Conservation (phyloP, 2,888 invertebrate genomes). For the Sinelater perroti region DNA sequence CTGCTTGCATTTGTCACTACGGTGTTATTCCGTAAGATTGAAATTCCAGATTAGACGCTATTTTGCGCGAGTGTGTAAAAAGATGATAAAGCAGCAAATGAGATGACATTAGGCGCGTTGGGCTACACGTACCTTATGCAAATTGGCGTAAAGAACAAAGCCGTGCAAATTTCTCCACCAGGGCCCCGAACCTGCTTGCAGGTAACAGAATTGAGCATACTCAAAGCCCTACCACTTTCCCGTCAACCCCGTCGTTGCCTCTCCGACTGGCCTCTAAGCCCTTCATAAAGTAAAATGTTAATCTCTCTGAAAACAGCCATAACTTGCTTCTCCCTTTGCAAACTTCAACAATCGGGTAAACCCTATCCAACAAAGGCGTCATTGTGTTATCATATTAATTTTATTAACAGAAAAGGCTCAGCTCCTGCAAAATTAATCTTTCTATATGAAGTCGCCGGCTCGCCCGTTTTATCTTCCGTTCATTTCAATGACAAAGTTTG, state of each 20-base stretch:
- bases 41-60: conserved; percentile 19
- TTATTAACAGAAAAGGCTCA: conserved; percentile 40
- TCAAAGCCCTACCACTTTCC: conserved; percentile 37
- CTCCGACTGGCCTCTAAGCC: conserved; percentile 45
- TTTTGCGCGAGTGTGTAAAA: conserved; percentile 18
- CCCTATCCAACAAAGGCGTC: conserved; percentile 36
- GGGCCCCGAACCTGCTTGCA: conserved; percentile 30
- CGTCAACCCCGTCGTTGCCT: conserved; percentile 40
- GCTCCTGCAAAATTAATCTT: conserved; percentile 39
- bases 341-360: conserved; percentile 38
- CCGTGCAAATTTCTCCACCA: conserved; percentile 28
- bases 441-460: conserved; percentile 37
- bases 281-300: conserved; percentile 51
- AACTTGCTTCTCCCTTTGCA: conserved; percentile 44
- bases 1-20: conserved; percentile 22
- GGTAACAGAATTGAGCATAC: conserved; percentile 42
- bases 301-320: conserved; percentile 50
- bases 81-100: conserved; percentile 24
- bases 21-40: conserved; percentile 20
- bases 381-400: conserved; percentile 39
- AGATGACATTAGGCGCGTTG: conserved; percentile 21
- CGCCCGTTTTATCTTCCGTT: conserved; percentile 39
- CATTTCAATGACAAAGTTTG: conserved; percentile 16
- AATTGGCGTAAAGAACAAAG: conserved; percentile 42
- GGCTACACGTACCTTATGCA: conserved; percentile 24